Base-by-base conservation (phyloP, 2,888 invertebrate species). In the Laothoe populi region DNA sequence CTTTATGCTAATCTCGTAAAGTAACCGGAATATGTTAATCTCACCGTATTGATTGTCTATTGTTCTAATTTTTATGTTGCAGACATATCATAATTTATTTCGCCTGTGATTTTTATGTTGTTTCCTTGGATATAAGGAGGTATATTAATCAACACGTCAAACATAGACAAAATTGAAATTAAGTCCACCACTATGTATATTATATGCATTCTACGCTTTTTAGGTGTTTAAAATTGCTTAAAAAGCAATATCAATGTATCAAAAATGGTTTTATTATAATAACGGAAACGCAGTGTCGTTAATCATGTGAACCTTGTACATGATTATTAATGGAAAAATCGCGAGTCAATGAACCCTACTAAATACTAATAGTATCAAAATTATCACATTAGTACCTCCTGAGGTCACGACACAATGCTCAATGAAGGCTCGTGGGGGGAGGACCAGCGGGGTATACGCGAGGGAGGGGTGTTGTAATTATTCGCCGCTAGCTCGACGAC, bases 351-450 rank as follows among this genome's bases (percentile, higher is more conserved):
- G 26, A 60, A 35, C 35, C 19, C 31, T n/a, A 48, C 26, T 19
- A 3, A 19, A 26, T 53, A n/a, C 19, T 8, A 16, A 42, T 42
- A 48, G 31, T 11, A 21, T 45, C 45, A 35, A 66, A 65, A 69
- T 69, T 64, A 66, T 61, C 66, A 67, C 64, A 68, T 67, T 68
- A 63, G 61, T 59, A 62, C 63, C 38, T 67, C 81, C 78, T 85
- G 81, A 83, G 88, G 88, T 89, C 90, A 87, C 81, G 85, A 90
- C 84, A 90, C 90, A 90, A 90, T 90, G 86, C 86, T 84, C 84
- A 87, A 87, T 86, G 88, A 86, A 83, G 81, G 77, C 79, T 77
- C 74, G 73, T 64, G 71, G 73, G 72, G 74, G 72, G 75, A 73
- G 70, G 72, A 72, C 72, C 72, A 69, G 68, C 53, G 53, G 53